A percentile compares a stretch with the other conserved stretches of the same genome.
Evolutionary conservation across 2,113 vertebrate genomes (phyloP).

Genomic region (Isurus oxyrinchus): DNA sequence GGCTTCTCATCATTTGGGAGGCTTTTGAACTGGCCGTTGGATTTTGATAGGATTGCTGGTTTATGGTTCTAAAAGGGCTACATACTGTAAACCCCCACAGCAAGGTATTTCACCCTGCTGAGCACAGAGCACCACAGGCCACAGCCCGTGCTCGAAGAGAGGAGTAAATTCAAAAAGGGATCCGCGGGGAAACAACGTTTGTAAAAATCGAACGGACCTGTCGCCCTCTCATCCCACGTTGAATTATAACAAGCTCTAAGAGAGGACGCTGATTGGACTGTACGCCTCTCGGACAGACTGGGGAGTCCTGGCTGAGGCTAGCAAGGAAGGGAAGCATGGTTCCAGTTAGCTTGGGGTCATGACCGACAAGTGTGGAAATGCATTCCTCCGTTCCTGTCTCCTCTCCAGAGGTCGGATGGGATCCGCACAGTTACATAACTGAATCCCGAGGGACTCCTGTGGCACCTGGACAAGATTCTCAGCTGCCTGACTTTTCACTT

Average conservation of each 20-base stretch:
- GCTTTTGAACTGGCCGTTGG: neutral
- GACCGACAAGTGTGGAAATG: neutral
- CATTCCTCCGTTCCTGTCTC: neutral
- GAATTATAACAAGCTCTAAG: too few species aligned
- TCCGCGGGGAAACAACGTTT: too few species aligned
- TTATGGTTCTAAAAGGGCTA: neutral
- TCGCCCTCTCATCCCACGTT: too few species aligned
- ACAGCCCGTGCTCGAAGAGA: too few species aligned
- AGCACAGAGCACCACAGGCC: too few species aligned
- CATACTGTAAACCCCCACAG: too few species aligned
- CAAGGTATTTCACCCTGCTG: too few species aligned
- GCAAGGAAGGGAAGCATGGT: neutral
- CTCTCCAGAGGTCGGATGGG: neutral
- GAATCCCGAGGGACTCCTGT: neutral
- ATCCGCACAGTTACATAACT: neutral
- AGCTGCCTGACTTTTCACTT: constrained; percentile 1
- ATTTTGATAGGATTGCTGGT: neutral
- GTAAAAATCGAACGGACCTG: too few species aligned
- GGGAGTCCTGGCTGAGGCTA: neutral
- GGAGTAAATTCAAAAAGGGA: too few species aligned
- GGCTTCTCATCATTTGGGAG: neutral
- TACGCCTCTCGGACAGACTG: neutral
- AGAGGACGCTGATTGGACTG: neutral
- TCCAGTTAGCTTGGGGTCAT: neutral
- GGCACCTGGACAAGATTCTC: neutral